phyloP scores from a whole-genome alignment of 1,140 invertebrate genomes.

The Hyles vespertilio region DNA sequence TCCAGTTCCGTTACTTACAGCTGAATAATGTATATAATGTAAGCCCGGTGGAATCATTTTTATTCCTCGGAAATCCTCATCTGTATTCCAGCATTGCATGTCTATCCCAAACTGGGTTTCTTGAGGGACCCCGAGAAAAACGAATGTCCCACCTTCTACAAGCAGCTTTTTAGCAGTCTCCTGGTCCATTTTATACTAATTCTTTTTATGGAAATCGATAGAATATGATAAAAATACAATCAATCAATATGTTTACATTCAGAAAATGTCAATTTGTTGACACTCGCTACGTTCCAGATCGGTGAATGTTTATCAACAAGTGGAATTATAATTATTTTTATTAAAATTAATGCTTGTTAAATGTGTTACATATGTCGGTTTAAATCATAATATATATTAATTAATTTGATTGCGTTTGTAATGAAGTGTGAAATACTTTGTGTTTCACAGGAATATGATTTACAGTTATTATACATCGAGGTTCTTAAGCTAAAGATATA shows the following conservation, averaged over 20 bases:
- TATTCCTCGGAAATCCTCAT: slow-evolving; percentile 93
- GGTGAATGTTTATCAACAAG: no score
- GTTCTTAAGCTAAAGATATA: no score
- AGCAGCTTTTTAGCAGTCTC: slow-evolving; percentile 86
- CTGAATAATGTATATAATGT: slow-evolving; percentile 95
- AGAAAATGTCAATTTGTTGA: slow-evolving; percentile 2
- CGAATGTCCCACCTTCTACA: slow-evolving; percentile 87
- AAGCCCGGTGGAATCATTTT: slow-evolving; percentile 99
- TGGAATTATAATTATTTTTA: no score
- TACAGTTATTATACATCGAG: no score
- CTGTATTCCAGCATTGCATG: slow-evolving; percentile 95
- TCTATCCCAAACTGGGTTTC: slow-evolving; percentile 98
- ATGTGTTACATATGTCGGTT: no score
- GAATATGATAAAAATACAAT: slow-evolving; percentile 25
- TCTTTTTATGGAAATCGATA: slow-evolving; percentile 13
- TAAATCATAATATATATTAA: no score
- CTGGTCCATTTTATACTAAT: slow-evolving; percentile 80
- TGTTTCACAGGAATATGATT: no score
- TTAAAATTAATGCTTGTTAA: no score
- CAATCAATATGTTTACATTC: slow-evolving; percentile 28
- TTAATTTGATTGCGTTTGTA: no score
- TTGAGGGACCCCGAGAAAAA: slow-evolving; percentile 89
- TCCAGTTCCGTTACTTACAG: slow-evolving; percentile 66
- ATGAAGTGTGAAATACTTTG: no score
- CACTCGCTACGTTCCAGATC: background rate